Evolutionary conservation across 2,888 invertebrate species (phyloP).

Genomic region (Andrena fulva): DNA sequence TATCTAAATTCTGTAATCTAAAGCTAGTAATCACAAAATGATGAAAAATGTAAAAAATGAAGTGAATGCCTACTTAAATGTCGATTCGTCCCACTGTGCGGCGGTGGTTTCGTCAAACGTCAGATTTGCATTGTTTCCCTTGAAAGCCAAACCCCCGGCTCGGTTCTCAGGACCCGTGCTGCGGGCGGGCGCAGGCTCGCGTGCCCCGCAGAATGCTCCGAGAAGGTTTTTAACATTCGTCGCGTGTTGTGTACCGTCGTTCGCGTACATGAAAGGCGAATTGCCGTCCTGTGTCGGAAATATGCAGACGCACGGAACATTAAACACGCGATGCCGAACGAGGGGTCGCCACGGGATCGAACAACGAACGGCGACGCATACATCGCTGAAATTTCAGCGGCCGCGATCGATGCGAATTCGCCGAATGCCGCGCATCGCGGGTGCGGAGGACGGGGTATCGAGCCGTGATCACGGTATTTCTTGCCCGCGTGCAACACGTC

Average conservation of each 20-base stretch:
- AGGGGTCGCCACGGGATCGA: not conserved
- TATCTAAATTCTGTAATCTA: no score
- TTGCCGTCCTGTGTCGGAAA: conserved; percentile 49
- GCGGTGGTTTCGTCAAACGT: conserved; percentile 29
- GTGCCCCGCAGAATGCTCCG: conserved; percentile 45
- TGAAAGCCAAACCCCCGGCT: not conserved
- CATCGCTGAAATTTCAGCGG: conserved; percentile 53
- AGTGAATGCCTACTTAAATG: no score
- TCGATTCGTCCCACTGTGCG: no score
- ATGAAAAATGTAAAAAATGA: no score
- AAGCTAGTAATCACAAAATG: no score
- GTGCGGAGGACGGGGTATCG: conserved; percentile 13
- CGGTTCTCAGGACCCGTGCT: conserved; percentile 1
- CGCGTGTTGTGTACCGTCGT: conserved; percentile 53
- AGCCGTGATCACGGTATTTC: conserved; percentile 52
- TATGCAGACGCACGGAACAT: conserved; percentile 54
- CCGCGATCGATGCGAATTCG: conserved; percentile 20
- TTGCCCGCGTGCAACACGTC: conserved; percentile 56
- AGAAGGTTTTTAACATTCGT: conserved; percentile 67
- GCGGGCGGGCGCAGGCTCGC: conserved; percentile 40
- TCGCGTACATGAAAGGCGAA: conserved; percentile 43
- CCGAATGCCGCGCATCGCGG: conserved; percentile 6
- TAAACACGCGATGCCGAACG: conserved; percentile 49
- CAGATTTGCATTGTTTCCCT: conserved; percentile 38
- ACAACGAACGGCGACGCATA: not conserved